These are phyloP conservation scores for Drosophila jambulina DNA, from an alignment of 1,140 invertebrate species.

Conservation along the genomic window DNA sequence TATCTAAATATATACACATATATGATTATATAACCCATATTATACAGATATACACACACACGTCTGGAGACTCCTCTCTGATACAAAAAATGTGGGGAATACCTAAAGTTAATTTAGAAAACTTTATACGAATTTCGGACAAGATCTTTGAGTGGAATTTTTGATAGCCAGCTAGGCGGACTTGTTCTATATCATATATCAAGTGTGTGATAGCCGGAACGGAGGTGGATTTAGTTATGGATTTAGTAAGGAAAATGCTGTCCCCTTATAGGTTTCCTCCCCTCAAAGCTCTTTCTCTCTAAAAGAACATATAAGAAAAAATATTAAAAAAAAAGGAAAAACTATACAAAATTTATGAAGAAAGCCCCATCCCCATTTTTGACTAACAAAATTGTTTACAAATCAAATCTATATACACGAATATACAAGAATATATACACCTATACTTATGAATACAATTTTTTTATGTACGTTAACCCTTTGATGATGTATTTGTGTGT, in stretches of 20 bases:
- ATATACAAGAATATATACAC: constrained; percentile 26
- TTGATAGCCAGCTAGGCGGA: constrained; percentile 1
- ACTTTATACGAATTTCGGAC: constrained; percentile 38
- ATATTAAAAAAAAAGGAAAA: background rate
- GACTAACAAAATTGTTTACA: constrained; percentile 36
- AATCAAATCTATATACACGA: constrained; percentile 39
- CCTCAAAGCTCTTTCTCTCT: constrained; percentile 7
- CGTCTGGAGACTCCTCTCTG: background rate
- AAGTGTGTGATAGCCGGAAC: constrained; percentile 36
- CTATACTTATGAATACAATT: constrained; percentile 4
- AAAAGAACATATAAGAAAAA: background rate
- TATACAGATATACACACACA: constrained; percentile 24
- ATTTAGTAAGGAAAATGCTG: background rate
- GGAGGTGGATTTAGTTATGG: constrained; percentile 29
- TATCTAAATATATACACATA: constrained; percentile 16
- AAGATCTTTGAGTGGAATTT: constrained; percentile 14
- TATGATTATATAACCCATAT: constrained; percentile 32
- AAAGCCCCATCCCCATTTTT: background rate
- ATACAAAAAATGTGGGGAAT: background rate
- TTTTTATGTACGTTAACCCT: constrained; percentile 30
- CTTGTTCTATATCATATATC: constrained; percentile 22
- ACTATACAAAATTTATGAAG: background rate
- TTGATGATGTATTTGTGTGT: constrained; percentile 26
- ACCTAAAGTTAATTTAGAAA: constrained; percentile 24
- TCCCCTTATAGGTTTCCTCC: background rate